Evolutionary conservation across 2,888 invertebrate species (phyloP).

Genomic region (Pandemis cinnamomeana): DNA sequence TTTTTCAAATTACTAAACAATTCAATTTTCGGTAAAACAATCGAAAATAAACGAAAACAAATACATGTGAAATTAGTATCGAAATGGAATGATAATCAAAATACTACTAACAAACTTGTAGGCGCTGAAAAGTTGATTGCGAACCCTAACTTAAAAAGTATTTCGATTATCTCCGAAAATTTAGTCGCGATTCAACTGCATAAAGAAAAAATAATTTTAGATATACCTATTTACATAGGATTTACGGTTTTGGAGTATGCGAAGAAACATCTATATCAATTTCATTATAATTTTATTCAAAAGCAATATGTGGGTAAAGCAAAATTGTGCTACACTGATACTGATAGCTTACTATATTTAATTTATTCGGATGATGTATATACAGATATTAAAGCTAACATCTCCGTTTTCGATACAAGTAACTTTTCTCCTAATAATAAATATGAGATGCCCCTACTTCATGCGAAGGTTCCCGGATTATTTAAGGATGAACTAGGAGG

Average conservation of each 20-base stretch:
- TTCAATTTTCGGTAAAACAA: constrained; percentile 38
- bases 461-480: neutral
- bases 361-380: neutral
- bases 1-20: constrained; percentile 32
- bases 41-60: constrained; percentile 34
- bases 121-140: constrained; percentile 30
- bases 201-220: too few species aligned
- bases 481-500: neutral
- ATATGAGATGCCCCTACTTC: neutral
- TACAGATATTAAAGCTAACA: neutral
- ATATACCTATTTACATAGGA: too few species aligned
- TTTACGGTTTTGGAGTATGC: constrained; percentile 8
- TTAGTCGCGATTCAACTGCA: constrained; percentile 13
- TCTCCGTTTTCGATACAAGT: neutral
- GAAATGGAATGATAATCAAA: constrained; percentile 27
- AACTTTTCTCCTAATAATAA: neutral
- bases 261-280: constrained; percentile 42
- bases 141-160: constrained; percentile 38
- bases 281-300: constrained; percentile 37
- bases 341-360: neutral
- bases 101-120: constrained; percentile 33
- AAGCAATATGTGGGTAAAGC: neutral
- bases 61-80: constrained; percentile 30
- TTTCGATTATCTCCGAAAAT: constrained; percentile 36
- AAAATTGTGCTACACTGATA: constrained; percentile 3